Evolutionary conservation across 2,797 vertebrate genomes (phyloP), one percentile per base, ranked within the genome.

Genomic region (Taenioides sp.): DNA sequence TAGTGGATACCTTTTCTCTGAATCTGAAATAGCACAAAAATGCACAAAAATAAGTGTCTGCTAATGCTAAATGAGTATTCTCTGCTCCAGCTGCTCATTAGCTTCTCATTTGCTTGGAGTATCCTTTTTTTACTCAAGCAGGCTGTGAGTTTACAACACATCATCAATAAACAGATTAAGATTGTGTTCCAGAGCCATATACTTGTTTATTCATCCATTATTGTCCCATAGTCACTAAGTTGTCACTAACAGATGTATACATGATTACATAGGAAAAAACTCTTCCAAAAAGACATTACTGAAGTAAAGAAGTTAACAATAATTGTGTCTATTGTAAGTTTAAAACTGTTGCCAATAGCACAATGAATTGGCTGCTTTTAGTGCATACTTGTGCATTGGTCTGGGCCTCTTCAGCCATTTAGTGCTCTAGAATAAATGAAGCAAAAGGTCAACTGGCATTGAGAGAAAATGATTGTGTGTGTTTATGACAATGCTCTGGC

Each of bases 391-490:
- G 43, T 65, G 4, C 31, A 22, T 73, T 68, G 69, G 31, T 66
- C 67, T 11, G 31, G 40, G 54, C 73, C 70, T 78, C 66, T 86
- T 84, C 79, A 65, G 28, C 52, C 52, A n/a, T 22, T 54, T 57
- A 23, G 54, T 23, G 23, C 22, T 14, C 52, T 54, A 65, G 72
- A 80, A 83, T 80, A 80, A 90, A 87, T 88, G 75, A 88, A 81
- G 78, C 71, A 80, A 89, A 89, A 86, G 86, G 88, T 90, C 85
- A 90, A 75, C 71, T 83, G 84, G 76, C 85, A 79, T 86, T 88
- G 88, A 86, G 84, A 88, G 76, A 78, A 86, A 87, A 89, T 75
- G 81, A 80, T 81, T 87, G 82, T 87, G 70, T 78, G 85, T 80
- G 88, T 90, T 89, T 84, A 86, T 89, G 87, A 83, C 75, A 76